Evolutionary conservation across 2,113 vertebrate species (phyloP).

Genomic region (Myotis lucifugus): DNA sequence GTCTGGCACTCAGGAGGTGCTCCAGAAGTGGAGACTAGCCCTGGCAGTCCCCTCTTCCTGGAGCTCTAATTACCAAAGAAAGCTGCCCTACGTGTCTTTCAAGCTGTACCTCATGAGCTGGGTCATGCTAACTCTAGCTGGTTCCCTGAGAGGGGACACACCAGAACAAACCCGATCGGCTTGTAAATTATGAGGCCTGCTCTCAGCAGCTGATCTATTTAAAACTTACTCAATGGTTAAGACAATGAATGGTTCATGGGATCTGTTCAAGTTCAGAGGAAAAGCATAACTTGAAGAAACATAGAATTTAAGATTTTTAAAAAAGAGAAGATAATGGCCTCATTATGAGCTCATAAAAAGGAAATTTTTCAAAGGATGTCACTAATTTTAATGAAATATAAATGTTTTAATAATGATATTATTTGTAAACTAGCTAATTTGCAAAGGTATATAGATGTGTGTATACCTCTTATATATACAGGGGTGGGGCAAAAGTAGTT

Average conservation of each 20-base stretch:
- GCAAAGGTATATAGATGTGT: not conserved
- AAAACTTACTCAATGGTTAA: not conserved
- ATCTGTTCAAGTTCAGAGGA: not conserved
- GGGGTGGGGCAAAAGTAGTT: not conserved
- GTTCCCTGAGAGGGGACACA: not conserved
- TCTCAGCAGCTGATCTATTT: not conserved
- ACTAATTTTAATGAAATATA: not conserved
- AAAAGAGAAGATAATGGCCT: not conserved
- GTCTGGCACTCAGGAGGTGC: not conserved
- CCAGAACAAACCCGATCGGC: not conserved
- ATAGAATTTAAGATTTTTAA: not conserved
- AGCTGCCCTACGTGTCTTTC: not conserved
- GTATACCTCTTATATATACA: not conserved
- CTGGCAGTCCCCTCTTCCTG: not conserved
- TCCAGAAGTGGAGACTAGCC: not conserved
- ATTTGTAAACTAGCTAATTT: not conserved
- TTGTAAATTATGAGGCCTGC: not conserved
- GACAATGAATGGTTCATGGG: not conserved
- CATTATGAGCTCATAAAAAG: not conserved
- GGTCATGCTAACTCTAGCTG: not conserved
- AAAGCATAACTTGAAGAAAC: not conserved
- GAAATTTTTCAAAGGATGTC: not conserved
- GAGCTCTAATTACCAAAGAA: not conserved
- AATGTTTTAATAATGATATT: not conserved
- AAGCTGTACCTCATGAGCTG: not conserved